Evolutionary conservation across 2,888 invertebrate species (phyloP).

Genomic region (Ametastegia equiseti): DNA sequence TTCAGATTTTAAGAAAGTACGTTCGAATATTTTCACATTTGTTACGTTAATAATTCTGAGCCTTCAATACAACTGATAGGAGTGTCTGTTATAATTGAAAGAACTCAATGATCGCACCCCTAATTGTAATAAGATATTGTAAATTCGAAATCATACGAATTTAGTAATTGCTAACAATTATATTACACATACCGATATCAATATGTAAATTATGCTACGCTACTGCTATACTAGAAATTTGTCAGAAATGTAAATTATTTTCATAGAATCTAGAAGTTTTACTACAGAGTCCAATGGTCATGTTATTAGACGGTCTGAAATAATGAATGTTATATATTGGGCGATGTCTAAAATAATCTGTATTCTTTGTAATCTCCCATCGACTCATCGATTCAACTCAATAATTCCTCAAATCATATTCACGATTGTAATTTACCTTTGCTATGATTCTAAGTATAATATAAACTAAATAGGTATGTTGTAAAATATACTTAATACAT

Average conservation of each 20-base stretch:
- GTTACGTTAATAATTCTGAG: background rate
- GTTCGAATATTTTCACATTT: background rate
- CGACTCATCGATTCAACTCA: background rate
- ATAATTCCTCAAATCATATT: background rate
- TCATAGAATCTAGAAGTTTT: conserved; percentile 25
- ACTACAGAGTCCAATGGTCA: background rate
- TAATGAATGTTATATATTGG: conserved; percentile 17
- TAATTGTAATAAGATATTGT: background rate
- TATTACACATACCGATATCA: background rate
- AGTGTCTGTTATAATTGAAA: background rate
- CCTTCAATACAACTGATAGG: background rate
- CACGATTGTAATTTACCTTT: background rate
- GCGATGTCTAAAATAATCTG: background rate
- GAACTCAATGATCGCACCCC: background rate
- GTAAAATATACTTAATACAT: background rate
- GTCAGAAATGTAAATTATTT: conserved; percentile 17
- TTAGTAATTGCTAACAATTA: background rate
- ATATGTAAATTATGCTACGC: background rate
- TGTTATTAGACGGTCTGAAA: conserved; percentile 24
- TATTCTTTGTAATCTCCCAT: background rate
- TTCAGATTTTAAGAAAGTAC: background rate
- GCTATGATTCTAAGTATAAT: background rate
- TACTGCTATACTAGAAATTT: background rate
- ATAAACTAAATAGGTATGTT: conserved; percentile 2
- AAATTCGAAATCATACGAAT: background rate